Base-by-base conservation (phyloP, 1,140 invertebrate species). In the Listronotus oregonensis region DNA sequence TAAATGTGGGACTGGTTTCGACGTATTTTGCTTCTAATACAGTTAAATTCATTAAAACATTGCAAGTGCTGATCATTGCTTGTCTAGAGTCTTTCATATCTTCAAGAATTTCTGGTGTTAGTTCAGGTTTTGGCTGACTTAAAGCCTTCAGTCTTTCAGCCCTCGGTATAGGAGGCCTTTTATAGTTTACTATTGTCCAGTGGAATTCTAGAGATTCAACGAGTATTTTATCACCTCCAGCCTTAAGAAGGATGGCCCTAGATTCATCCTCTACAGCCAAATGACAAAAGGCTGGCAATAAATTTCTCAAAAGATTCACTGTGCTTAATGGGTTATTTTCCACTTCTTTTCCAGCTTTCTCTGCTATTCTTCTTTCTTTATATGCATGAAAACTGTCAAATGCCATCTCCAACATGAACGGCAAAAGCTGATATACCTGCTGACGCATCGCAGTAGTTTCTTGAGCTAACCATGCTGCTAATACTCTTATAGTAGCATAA, bases 21-120 rank as follows among this genome's bases (percentile, higher is more conserved):
- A 94, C 91, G 14, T 90, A 78, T 78, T 92, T 90, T 0, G 89
- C 85, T 77, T 95, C 94, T 27, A 96, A 77, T 0, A 96, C 94
- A 11, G 91, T 91, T 0, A 96, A 85, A 73, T 97, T 97, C 90
- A 97, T 94, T 43, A 97, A 88, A 46, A 95, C 89, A 71, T 95
- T 95, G 78, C 93, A 95, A 2, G 94, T 85, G 57, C 92, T 92
- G 17, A 93, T 88, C 82, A 96, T 90, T 0, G 92, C 91, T 7
- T 85, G 82, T 56, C 91, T 85, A 0, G 91, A 92, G 75, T 92
- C 89, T 72, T 89, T 89, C 87, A 93, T 92, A 68, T 92, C 88
- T 71, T 91, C 90, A 54, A 91, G 76, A 49, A 90, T 77, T 72
- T 88, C 82, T 1, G 87, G 85, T 40, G 90, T 89, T 40, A 91